These are phyloP conservation scores for Sesamia nonagrioides DNA, from an alignment of 1,140 invertebrate genomes.

Conservation along the genomic window DNA sequence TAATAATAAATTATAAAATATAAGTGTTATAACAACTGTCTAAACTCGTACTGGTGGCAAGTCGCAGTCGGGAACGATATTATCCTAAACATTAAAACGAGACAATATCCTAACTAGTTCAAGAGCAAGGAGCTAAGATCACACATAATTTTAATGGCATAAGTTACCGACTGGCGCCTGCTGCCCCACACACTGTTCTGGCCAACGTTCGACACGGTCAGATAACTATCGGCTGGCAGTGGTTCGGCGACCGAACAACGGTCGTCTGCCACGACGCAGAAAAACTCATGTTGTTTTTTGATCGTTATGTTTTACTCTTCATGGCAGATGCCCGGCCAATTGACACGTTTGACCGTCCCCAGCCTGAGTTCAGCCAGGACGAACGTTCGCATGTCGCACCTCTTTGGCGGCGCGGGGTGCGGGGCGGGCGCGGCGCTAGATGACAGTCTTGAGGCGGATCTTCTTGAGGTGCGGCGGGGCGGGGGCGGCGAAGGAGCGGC, in stretches of 20 bases:
- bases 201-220: not conserved
- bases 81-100: conserved; percentile 12
- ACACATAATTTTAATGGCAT: conserved; percentile 50
- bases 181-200: not conserved
- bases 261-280: no score
- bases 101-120: conserved; percentile 31
- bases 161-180: conserved; percentile 8
- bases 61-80: not conserved
- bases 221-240: conserved; percentile 5
- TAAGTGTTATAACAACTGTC: conserved; percentile 22
- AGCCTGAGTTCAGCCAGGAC: no score
- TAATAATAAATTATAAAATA: conserved; percentile 34
- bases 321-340: no score
- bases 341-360: no score
- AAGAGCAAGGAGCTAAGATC: conserved; percentile 4
- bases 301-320: no score
- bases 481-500: conserved; percentile 64
- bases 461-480: conserved; percentile 75
- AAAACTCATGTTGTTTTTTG: no score
- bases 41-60: conserved; percentile 27
- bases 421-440: conserved; percentile 71
- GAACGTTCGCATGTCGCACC: no score
- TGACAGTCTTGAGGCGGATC: conserved; percentile 73
- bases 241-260: not conserved
- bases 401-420: conserved; percentile 36